These are phyloP conservation scores for Sebastes hopkinsi DNA, from an alignment of 2,797 vertebrate genomes.

Conservation along the genomic window DNA sequence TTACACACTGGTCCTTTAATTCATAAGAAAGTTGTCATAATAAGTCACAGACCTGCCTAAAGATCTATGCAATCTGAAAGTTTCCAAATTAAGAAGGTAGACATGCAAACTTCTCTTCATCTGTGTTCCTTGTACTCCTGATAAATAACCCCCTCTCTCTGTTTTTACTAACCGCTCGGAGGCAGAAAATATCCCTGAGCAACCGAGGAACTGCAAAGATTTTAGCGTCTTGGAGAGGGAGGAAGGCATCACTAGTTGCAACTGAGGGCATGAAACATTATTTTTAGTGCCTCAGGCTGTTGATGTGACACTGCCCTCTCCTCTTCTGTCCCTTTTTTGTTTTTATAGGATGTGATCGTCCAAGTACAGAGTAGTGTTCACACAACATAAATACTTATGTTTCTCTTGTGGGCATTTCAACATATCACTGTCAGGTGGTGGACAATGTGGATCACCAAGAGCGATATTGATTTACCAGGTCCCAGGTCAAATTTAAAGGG, in stretches of 20 bases:
- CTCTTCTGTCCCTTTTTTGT: background rate
- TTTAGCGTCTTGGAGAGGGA: background rate
- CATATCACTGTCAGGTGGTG: background rate
- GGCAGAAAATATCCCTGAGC: conserved; percentile 8
- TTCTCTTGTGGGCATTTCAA: background rate
- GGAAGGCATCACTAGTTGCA: background rate
- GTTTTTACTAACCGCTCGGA: background rate
- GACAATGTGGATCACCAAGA: background rate
- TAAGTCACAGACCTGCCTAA: background rate
- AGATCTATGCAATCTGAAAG: background rate
- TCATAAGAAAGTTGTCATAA: background rate
- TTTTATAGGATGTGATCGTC: background rate
- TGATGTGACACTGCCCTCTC: background rate
- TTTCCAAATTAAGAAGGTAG: background rate
- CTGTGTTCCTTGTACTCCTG: background rate
- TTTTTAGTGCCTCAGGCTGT: background rate
- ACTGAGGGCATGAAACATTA: background rate
- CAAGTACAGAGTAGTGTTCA: background rate
- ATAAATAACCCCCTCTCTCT: background rate
- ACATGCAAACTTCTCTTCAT: background rate
- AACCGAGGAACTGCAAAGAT: conserved; percentile 10
- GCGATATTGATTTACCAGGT: background rate
- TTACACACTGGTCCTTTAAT: background rate
- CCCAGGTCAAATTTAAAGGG: background rate
- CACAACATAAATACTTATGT: background rate